Evolutionary conservation across 2,113 vertebrate species (phyloP), one percentile per base, ranked within the genome.

Genomic region (Malurus melanocephalus): DNA sequence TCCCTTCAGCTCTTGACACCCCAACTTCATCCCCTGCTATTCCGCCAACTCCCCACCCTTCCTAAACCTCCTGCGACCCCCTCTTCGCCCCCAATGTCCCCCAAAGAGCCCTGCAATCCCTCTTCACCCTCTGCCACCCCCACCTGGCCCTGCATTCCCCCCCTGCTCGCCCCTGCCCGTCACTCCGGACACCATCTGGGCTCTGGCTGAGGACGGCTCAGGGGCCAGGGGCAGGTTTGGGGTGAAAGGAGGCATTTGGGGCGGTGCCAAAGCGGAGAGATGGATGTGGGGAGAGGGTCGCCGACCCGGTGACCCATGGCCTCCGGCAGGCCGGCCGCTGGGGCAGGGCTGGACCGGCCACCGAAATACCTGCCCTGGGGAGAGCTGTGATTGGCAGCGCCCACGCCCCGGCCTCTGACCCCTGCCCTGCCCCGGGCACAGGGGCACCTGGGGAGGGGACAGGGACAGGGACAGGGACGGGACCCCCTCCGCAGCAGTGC

Each of bases 311-410:
- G 73, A 77, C 73, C 48, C 32, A 8, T 18, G 61, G 42, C 56
- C 86, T 26, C 51, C 28, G 17, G 86, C 84, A 48, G 53, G 56
- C 56, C 13, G 27, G 40, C 6, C 8, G 10, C 19, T 28, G 65
- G 82, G 48, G 57, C 49, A 19, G 74, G 69, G 69, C 65, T 16
- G 77, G 66, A 22, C 4, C 5, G 4, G 74, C 74, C 7, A 2
- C 27, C 35, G 42, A 48, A 85, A 90, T 82, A 33, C 73, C 93
- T 80, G 76, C 88, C 81, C 45, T 0, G 59, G 30, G 53, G 32
- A 64, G 30, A 51, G 65, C 89, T 32, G 91, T 40, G 66, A 93
- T 89, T 27, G 86, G 46, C 88, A 52, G 69, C 57, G 0, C n/a
- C 61, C 60, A 1, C 3, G 10, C 13, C 82, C 38, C 0, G 59